Evolutionary conservation across 2,797 vertebrate genomes (phyloP), one percentile per base, ranked within the genome.

Genomic region (Enteromius mattozi): DNA sequence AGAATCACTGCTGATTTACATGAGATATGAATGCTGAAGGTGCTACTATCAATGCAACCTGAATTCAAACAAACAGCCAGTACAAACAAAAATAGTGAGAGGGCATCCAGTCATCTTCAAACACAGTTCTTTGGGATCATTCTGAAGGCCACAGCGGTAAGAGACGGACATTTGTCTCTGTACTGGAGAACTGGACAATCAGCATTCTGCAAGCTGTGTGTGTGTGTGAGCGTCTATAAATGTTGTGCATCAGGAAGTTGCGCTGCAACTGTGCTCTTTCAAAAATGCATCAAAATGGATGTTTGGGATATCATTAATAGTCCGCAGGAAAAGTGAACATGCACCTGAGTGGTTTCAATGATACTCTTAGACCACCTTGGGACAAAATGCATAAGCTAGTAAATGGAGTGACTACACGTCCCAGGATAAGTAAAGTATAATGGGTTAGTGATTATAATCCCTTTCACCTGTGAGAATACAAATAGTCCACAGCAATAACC

Each of bases 121-220:
- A 49, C 77, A 49, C 78, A 49, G 82, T 86, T 86, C 85, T 89
- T 89, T 82, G 80, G 85, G 82, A 92, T 92, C 90, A 88, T 84
- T 80, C 77, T 87, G 87, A 91, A 91, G 91, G 91, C 91, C 90
- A 89, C 85, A 27, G 88, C 80, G 89, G 88, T 87, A 82, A 86
- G 79, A 89, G 91, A 86, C 87, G 42, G 24, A 83, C 70, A 21
- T 78, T 51, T 27, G 40, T 80, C 71, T 83, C 63, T 77, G 30
- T 66, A 37, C 56, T 80, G 84, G 74, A 85, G 49, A 85, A 85
- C 79, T 40, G 54, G 19, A 65, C 61, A 42, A 63, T 35, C 51
- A 65, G 78, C 74, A 35, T 78, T 78, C 54, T 84, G 54, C 45
- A 16, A 6, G 12, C 74, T 68, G 17, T 45, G 59, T 74, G 82